Evolutionary conservation across 2,113 vertebrate species (phyloP).

Genomic region (Pipa parva): DNA sequence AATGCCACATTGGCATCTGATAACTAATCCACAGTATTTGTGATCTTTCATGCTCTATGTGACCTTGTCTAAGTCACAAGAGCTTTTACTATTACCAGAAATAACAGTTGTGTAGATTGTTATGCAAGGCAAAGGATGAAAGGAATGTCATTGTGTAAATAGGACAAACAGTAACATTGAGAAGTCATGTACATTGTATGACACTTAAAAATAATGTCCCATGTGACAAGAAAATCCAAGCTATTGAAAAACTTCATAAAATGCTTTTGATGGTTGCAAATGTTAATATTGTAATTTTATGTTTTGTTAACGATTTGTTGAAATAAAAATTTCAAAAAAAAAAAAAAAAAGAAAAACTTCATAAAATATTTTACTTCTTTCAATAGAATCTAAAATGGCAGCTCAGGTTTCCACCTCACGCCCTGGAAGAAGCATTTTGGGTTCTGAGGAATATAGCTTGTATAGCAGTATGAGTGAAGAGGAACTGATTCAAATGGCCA

Average conservation of each 20-base stretch:
- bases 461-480: conserved; percentile 83
- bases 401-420: conserved; percentile 49
- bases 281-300: too few relatives aligned
- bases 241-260: too few relatives aligned
- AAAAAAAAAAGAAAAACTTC: too few relatives aligned
- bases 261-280: too few relatives aligned
- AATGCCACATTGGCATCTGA: too few relatives aligned
- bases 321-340: not conserved
- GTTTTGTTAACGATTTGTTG: too few relatives aligned
- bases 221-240: not conserved
- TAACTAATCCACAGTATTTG: too few relatives aligned
- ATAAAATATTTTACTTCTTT: not conserved
- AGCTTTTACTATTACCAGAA: not conserved
- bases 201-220: not conserved
- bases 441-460: conserved; percentile 80
- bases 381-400: conserved; percentile 34
- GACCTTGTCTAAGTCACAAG: not conserved
- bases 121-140: not conserved
- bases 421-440: conserved; percentile 46
- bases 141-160: not conserved
- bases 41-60: not conserved
- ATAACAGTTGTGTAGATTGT: not conserved
- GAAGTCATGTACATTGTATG: not conserved
- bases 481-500: conserved; percentile 84
- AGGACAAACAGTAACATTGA: not conserved